phyloP scores from a whole-genome alignment of 2,797 vertebrate genomes.

The Numenius phaeopus region DNA sequence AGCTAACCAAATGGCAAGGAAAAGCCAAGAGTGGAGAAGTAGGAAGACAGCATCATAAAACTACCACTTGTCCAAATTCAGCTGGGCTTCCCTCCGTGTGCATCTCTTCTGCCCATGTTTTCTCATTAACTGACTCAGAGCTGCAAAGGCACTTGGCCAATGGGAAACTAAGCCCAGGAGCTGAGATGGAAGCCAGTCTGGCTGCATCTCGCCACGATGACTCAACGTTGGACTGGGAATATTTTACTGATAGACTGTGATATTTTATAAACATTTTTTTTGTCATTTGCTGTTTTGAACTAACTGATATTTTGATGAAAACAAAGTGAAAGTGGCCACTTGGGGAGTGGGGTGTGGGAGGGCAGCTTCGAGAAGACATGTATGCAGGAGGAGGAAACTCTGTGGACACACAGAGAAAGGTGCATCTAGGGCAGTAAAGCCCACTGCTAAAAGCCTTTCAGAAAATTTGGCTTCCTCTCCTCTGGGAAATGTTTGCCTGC shows the following conservation, averaged over 20 bases:
- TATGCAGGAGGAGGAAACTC: background rate
- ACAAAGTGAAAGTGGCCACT: accelerated
- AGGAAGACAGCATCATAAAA: background rate
- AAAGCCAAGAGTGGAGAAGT: background rate
- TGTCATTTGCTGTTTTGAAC: background rate
- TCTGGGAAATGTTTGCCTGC: background rate
- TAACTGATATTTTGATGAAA: background rate
- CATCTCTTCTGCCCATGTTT: background rate
- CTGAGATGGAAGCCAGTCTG: background rate
- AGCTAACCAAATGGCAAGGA: background rate
- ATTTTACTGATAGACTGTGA: background rate
- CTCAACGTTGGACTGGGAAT: background rate
- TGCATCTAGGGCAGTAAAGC: background rate
- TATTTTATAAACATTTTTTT: background rate
- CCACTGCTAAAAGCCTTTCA: background rate
- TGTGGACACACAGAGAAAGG: background rate
- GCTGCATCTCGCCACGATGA: background rate
- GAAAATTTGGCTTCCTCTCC: background rate
- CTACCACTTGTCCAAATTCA: background rate
- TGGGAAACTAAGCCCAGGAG: background rate
- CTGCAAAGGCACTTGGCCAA: background rate
- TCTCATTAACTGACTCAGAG: background rate
- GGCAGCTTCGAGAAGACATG: background rate
- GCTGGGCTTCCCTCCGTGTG: accelerated
- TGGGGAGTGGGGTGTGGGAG: background rate